Percentiles rank a stretch among this genome's conserved stretches.
Conservation (phyloP, 2,113 vertebrate genomes). For the Chamaea fasciata region DNA sequence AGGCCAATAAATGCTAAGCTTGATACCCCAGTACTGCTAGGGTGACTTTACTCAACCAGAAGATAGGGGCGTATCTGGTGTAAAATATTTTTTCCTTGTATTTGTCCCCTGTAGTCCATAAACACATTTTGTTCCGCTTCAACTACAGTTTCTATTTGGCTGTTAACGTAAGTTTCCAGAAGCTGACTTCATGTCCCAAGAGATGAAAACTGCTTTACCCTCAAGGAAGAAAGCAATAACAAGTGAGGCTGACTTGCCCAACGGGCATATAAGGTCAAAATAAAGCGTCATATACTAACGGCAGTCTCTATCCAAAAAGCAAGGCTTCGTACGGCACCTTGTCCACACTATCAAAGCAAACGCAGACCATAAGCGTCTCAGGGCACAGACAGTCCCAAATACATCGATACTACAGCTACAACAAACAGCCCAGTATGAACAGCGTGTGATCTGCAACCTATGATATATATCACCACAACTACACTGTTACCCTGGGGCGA, state of each 20-base stretch:
- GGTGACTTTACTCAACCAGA: background rate
- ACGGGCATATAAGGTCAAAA: background rate
- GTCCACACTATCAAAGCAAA: background rate
- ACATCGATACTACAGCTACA: background rate
- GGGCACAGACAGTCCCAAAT: background rate
- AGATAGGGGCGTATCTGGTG: background rate
- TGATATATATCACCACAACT: background rate
- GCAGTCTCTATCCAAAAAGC: background rate
- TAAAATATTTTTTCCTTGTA: background rate
- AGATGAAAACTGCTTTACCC: background rate
- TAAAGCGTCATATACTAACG: background rate
- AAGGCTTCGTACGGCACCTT: background rate
- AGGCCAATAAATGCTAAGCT: background rate
- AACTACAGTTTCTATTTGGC: background rate
- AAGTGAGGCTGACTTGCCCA: background rate
- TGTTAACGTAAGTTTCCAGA: background rate
- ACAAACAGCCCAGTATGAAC: background rate
- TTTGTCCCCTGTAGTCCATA: background rate
- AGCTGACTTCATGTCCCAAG: background rate
- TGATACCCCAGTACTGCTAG: background rate
- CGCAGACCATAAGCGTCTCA: background rate
- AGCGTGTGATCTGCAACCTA: background rate
- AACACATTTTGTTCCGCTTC: background rate
- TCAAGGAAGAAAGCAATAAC: background rate
- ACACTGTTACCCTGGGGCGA: background rate